These are phyloP conservation scores for Streptopelia turtur DNA, from an alignment of 2,797 vertebrate species.

Conservation along the genomic window DNA sequence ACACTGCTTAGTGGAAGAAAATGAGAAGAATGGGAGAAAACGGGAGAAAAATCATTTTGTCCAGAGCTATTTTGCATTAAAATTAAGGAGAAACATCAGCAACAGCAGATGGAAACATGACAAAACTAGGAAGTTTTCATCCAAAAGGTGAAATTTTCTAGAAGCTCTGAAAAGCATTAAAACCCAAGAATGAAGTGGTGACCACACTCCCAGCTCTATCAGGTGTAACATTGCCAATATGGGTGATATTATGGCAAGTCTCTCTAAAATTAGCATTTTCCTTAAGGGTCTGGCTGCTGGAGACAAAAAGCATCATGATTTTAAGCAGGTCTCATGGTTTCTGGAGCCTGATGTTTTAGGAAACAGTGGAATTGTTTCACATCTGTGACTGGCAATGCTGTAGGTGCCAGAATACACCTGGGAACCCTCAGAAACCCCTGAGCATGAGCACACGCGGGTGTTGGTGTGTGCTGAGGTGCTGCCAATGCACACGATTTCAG, in stretches of 20 bases:
- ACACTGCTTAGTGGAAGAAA: not conserved
- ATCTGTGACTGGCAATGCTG: not conserved
- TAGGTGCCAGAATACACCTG: not conserved
- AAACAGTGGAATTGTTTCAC: not conserved
- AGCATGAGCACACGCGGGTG: accelerated
- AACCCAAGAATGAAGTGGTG: not conserved
- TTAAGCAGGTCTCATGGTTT: not conserved
- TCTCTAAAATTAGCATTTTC: not conserved
- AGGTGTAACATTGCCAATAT: not conserved
- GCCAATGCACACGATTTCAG: not conserved
- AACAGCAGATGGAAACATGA: not conserved
- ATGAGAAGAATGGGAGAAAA: not conserved
- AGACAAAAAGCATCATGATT: not conserved
- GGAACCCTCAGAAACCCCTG: not conserved
- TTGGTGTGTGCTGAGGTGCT: not conserved
- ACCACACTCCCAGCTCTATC: not conserved
- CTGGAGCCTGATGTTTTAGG: not conserved
- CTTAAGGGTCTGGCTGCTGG: not conserved
- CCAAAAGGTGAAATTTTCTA: not conserved
- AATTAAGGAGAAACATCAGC: not conserved
- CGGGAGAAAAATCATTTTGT: not conserved
- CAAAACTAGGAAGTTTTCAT: not conserved
- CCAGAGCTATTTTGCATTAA: not conserved
- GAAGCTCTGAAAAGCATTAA: not conserved
- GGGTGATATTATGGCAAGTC: not conserved